Evolutionary conservation across 2,888 invertebrate species (phyloP).

Genomic region (Plagodis dolabraria): DNA sequence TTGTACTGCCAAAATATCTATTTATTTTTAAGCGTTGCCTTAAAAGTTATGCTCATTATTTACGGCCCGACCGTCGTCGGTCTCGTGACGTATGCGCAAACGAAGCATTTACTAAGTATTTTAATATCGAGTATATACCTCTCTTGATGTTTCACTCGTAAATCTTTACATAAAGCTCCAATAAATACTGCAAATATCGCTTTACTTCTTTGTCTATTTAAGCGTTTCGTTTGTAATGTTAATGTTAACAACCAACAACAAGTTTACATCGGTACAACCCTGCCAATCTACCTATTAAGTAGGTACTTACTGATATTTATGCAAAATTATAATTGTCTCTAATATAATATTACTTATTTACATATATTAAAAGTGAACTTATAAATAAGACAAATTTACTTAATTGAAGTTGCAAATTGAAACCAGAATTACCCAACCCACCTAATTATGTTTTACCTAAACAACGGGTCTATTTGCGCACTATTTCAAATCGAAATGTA

Average conservation of each 20-base stretch:
- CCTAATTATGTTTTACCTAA: too few relatives aligned
- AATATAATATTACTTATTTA: too few relatives aligned
- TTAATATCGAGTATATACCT: constrained; percentile 29
- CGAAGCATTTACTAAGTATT: constrained; percentile 39
- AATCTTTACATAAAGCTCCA: constrained; percentile 19
- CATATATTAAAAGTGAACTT: too few relatives aligned
- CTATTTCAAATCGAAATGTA: too few relatives aligned
- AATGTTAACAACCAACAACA: background rate
- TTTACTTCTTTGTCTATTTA: constrained; percentile 12
- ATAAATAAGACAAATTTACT: too few relatives aligned
- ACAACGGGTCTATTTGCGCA: too few relatives aligned
- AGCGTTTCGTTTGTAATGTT: constrained; percentile 14
- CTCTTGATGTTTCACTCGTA: constrained; percentile 32
- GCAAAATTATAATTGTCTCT: too few relatives aligned
- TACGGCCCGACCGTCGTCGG: background rate
- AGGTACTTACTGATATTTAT: background rate
- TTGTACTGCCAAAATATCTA: constrained; percentile 9
- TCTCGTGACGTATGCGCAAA: constrained; percentile 31
- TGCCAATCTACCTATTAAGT: background rate
- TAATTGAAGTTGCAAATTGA: too few relatives aligned
- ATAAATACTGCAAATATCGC: constrained; percentile 13
- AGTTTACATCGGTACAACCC: too few relatives aligned
- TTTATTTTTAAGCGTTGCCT: constrained; percentile 13
- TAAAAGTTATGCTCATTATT: background rate
- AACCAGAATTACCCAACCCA: too few relatives aligned